Evolutionary conservation across 1,140 invertebrate species (phyloP), one percentile per base, ranked within the genome.

Genomic region (Solenopsis fugax): DNA sequence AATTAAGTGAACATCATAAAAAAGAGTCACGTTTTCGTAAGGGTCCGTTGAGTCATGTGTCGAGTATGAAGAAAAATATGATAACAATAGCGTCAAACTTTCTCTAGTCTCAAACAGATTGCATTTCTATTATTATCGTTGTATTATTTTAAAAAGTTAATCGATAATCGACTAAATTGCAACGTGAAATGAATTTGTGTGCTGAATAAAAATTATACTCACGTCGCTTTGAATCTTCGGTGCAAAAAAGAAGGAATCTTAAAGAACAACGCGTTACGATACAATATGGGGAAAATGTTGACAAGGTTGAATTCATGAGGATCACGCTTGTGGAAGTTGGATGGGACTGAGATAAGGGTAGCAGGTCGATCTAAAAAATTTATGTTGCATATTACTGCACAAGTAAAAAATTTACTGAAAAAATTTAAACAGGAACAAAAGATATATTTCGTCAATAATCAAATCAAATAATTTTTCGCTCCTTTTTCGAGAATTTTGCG

Each of bases 151-250:
- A 77, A 62, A 45, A 48, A 48, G 13, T 73, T 18, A 73, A 13
- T 21, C 37, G 41, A 13, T 41, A 13, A 13, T 54, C 2, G 18
- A 34, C 41, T 24, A 16, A 18, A n/a, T 24, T 45, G 1, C 21
- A 48, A 34, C 12, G 45, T 24, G n/a, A 52, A 62, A n/a, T 0
- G n/a, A 13, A 4, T 69, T 52, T 29, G n/a, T 67, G 21, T 18
- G 13, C 13, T 69, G 29, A 58, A 48, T 6, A 34, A 73, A 78
- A 58, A 34, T 34, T 1, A 9, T 82, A 72, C 67, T 58, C 52
- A 72, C 78, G 34, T 71, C 29, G 34, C 6, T 71, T 71, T 1
- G 78, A 72, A 9, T 72, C 16, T 82, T 58, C 65, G n/a, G 3
- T 21, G 24, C 12, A n/a, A 48, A 34, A 2, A 29, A 45, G 12